Conservation (phyloP, 1,140 invertebrate species). For the Eulimnadia texana region DNA sequence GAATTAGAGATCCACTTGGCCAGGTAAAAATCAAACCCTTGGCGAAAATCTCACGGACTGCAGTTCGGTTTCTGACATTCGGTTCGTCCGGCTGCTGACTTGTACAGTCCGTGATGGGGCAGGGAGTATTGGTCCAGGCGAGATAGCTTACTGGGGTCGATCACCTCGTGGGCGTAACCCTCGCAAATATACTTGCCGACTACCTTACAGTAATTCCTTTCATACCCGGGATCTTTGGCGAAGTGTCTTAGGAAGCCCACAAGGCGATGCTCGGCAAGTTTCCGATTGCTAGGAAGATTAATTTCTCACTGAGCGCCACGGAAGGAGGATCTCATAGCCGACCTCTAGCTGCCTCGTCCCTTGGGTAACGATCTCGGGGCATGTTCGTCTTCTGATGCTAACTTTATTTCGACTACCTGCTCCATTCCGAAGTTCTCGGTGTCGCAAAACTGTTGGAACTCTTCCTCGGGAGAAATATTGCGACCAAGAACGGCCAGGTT, state of each 20-base stretch:
- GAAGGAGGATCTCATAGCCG: neutral
- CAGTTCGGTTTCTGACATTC: neutral
- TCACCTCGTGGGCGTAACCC: neutral
- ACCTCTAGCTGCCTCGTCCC: neutral
- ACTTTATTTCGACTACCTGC: neutral
- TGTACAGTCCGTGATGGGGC: neutral
- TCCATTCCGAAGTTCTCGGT: conserved; percentile 3
- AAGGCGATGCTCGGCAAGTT: no score
- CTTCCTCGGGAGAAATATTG: neutral
- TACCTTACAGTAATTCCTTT: neutral
- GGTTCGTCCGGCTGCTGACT: neutral
- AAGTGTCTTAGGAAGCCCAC: neutral
- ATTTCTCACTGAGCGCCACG: neutral
- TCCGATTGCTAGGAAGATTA: neutral
- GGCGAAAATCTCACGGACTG: neutral
- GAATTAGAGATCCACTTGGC: conserved; percentile 3
- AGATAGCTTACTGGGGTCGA: neutral
- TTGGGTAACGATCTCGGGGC: neutral
- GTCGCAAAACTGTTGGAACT: neutral
- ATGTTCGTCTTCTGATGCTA: neutral
- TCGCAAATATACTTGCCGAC: neutral
- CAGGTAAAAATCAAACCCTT: conserved; percentile 3
- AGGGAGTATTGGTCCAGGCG: neutral
- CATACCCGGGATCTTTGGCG: neutral
- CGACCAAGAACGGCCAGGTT: neutral